phyloP scores from a whole-genome alignment of 2,797 vertebrate species.

The Simalia tracyae region DNA sequence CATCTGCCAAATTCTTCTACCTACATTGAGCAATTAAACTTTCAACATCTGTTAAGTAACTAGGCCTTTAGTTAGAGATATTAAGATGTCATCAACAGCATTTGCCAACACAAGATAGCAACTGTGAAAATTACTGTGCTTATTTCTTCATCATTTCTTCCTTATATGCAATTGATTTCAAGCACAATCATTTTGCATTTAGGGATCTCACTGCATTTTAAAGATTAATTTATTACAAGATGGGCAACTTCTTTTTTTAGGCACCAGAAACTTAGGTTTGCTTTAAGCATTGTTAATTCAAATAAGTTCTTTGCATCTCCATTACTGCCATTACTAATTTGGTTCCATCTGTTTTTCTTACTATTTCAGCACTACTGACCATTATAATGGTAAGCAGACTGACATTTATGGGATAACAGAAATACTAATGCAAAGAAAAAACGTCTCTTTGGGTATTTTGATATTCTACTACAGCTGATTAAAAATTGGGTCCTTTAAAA shows the following conservation, averaged over 20 bases:
- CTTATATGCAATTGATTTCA: background rate
- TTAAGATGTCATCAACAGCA: background rate
- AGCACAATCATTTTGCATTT: background rate
- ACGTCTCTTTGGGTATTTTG: background rate
- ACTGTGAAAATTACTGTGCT: background rate
- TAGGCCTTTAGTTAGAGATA: background rate
- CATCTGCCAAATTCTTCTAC: background rate
- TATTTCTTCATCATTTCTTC: too few species aligned
- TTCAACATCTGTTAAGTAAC: background rate
- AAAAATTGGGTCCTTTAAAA: background rate
- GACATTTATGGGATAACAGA: background rate
- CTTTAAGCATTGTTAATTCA: background rate
- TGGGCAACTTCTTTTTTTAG: too few species aligned
- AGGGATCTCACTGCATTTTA: background rate
- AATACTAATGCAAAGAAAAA: background rate
- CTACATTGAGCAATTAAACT: background rate
- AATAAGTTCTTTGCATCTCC: background rate
- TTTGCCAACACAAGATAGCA: background rate
- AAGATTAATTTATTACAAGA: background rate
- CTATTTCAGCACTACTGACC: background rate
- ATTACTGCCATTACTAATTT: too few species aligned
- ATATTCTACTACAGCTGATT: background rate
- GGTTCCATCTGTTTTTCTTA: background rate
- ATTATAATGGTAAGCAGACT: background rate
- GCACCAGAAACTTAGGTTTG: background rate